Evolutionary conservation across 2,888 invertebrate species (phyloP), one percentile per base, ranked within the genome.

Genomic region (Cynaeus angustus): DNA sequence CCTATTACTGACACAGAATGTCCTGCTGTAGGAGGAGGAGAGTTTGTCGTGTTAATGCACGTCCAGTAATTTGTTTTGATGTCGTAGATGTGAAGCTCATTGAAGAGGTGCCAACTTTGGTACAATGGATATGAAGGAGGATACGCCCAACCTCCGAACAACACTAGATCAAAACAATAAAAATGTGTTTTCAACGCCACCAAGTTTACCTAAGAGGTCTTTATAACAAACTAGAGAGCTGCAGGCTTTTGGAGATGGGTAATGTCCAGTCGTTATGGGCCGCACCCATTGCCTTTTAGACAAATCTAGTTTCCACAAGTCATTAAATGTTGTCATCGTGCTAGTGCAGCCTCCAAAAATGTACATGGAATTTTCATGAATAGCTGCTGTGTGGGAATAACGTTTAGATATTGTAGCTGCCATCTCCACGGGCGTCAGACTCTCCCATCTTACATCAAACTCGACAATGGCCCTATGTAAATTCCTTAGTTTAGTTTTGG

Each of bases 71-170:
- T 96, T 16, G 89, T 89, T 71, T 86, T 87, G 21, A 96, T 91
- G 84, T 93, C 92, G 82, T 96, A 98, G 68, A 94, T 89, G 83
- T 98, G 97, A 61, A 98, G 88, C 85, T 98, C 97, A 84, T 95
- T 95, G 83, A 96, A 98, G 83, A 97, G 89, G 76, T 94, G 91
- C 87, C 94, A 94, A 77, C 91, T 93, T 84, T 94, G 94, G 83
- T 94, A 92, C 52, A 93, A 88, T 55, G 96, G 95, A 84, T 94
- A 91, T 66, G 94, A 87, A 73, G 96, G 93, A 16, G 97, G 96
- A 85, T 96, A 95, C 8, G 97, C 94, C 96, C 97, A 98, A 4
- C 98, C 98, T 45, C 98, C 98, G 87, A 97, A 98, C 59, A 99
- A 74, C 37, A 85, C 84, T 83, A 68, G 66, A 13, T 55, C 1